A percentile compares a stretch with the other conserved stretches of the same genome.
These are phyloP conservation scores for Synchiropus splendidus DNA, from an alignment of 2,113 vertebrate genomes.

Conservation along the genomic window DNA sequence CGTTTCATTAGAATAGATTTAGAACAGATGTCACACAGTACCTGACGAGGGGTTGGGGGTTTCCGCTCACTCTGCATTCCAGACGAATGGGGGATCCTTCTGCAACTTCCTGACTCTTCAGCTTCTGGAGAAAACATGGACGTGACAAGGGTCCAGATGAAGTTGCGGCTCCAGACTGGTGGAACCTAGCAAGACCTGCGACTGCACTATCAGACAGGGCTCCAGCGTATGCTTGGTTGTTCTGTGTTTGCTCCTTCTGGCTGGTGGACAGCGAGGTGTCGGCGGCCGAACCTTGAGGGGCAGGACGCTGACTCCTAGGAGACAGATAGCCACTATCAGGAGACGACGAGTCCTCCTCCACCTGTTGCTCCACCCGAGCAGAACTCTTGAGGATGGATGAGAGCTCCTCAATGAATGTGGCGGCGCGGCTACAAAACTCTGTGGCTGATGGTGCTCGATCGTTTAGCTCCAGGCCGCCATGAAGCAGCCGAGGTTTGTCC, in stretches of 20 bases:
- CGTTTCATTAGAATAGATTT: too few relatives aligned
- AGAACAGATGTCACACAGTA: conserved; percentile 33
- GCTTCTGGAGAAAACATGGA: conserved; percentile 85
- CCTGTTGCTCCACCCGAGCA: conserved; percentile 64
- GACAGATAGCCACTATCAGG: conserved; percentile 94
- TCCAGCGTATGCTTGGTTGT: conserved; percentile 8
- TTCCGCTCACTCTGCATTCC: conserved; percentile 82
- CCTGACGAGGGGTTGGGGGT: conserved; percentile 82
- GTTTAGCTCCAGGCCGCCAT: conserved; percentile 51
- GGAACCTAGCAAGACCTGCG: conserved; percentile 15
- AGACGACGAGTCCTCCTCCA: conserved; percentile 86
- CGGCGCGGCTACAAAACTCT: conserved; percentile 81
- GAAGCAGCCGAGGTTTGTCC: conserved; percentile 65
- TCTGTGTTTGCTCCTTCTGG: conserved; percentile 12
- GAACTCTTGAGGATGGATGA: conserved; percentile 89
- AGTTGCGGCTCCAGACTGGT: conserved; percentile 25
- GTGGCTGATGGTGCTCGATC: conserved; percentile 65
- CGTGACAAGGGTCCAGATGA: conserved; percentile 49
- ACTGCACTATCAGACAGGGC: conserved; percentile 5
- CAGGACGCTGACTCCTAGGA: conserved; percentile 68
- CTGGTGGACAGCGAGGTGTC: conserved; percentile 21
- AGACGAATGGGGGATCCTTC: conserved; percentile 83
- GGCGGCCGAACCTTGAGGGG: conserved; percentile 48
- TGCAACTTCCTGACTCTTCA: conserved; percentile 88
- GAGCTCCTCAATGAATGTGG: conserved; percentile 89